Percentiles rank a stretch among this genome's conserved stretches.
Evolutionary conservation across 2,113 vertebrate species (phyloP).

Genomic region (Atractosteus spatula): DNA sequence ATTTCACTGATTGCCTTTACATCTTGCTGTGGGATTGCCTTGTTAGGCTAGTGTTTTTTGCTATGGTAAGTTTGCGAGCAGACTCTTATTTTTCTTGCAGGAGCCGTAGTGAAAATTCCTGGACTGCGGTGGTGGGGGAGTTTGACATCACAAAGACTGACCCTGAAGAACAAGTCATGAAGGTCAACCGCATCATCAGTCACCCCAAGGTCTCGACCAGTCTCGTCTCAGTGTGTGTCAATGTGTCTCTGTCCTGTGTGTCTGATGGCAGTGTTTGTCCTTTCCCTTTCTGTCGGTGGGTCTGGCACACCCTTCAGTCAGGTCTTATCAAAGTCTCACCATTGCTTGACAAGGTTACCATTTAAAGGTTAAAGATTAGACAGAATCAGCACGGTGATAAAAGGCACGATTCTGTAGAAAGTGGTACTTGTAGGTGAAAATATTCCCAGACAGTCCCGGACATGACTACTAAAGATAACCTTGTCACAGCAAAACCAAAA

Average conservation of each 20-base stretch:
- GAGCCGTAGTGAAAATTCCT: constrained; percentile 78
- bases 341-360: too few relatives aligned
- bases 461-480: too few relatives aligned
- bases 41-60: not conserved
- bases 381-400: too few relatives aligned
- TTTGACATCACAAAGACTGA: constrained; percentile 73
- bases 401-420: too few relatives aligned
- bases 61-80: not conserved
- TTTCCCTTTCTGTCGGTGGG: not conserved
- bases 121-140: constrained; percentile 83
- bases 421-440: too few relatives aligned
- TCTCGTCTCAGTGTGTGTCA: not conserved
- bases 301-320: too few relatives aligned
- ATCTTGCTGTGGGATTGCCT: not conserved
- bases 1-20: too few relatives aligned
- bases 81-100: constrained; percentile 39
- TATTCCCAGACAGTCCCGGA: too few relatives aligned
- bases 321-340: too few relatives aligned
- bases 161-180: constrained; percentile 67
- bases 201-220: constrained; percentile 80
- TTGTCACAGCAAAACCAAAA: too few relatives aligned
- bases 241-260: not conserved
- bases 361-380: too few relatives aligned
- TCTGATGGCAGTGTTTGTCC: not conserved
- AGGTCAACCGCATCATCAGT: constrained; percentile 81